Evolutionary conservation across 2,888 invertebrate species (phyloP), one percentile per base, ranked within the genome.

Genomic region (Morinoia aosen): DNA sequence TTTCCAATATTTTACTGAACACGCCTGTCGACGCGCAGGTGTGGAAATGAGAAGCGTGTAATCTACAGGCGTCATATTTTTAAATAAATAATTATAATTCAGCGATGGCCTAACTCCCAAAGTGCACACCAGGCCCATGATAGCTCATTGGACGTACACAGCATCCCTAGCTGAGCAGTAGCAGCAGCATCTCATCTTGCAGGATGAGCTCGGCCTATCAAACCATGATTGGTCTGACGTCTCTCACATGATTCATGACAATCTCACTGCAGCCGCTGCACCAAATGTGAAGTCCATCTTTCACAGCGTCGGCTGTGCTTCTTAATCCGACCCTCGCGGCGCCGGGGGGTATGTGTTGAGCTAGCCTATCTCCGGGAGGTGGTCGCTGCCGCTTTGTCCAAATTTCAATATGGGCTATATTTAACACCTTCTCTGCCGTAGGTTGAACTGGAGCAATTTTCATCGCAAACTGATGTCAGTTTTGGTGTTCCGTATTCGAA

Each of bases 281-380:
- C 76, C 76, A 76, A 76, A 76, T 76, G 76, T 25, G 76, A 76
- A 76, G 76, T 76, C 76, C 76, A 76, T 76, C 76, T 25, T 76
- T 76, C 76, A 76, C 76, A 33, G 76, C 25, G 25, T 33, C 3
- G 76, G 76, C 76, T 1, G 76, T 8, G 76, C 33, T 76, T 76
- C 76, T 76, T 76, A 76, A 76, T 76, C 61, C 25, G 25, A 76
- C 25, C 33, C 33, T 76, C 76, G 33, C 25, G 76, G 33, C 76
- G 25, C 76, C 76, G 7, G 76, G 76, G 76, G 76, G 76, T 76
- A 76, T 76, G 76, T 76, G 76, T 76, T 76, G 33, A 76, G 76
- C 76, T 7, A 33, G 76, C 25, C 76, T 76, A 33, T 76, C 25
- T 76, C 8, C 33, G 76, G 76, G 76, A 76, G 76, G 76, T 76